Evolutionary conservation across 2,888 invertebrate species (phyloP), one percentile per base, ranked within the genome.

Genomic region (Crioceris asparagi): DNA sequence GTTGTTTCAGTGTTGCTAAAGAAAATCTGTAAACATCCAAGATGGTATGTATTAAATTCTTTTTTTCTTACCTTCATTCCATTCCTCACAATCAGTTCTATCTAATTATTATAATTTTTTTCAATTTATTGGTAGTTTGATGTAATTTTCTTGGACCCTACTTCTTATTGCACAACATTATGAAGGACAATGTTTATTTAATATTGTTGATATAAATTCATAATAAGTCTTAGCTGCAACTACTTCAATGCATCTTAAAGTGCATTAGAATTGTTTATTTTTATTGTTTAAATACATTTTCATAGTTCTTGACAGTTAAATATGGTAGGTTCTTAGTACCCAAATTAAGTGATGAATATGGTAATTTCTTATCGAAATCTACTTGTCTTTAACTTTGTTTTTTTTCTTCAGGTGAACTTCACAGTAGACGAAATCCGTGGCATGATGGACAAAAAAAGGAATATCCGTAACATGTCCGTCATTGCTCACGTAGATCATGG

Each of bases 401-500:
- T 35, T 23, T 39, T 40, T 31, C 51, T 66, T 27, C 57, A 97
- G 98, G 98, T 99, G 82, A 98, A 99, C 83, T 99, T 99, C 72
- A 98, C 97, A 53, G 91, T 99, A 73, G 97, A 97, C 77, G 94
- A 98, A 77, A 97, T 98, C 77, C 90, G 98, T 73, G 74, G 63
- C 67, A 91, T 99, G 84, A 99, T 99, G 98, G 97, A 99, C 88
- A 91, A 91, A 71, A 97, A 97, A 78, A 78, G 77, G 75, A 99
- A 99, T 68, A 98, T 99, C 75, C 84, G 98, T 67, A 99, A 99
- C 75, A 99, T 99, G 97, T 98, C 97, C 65, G 98, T 99, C 71
- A 99, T 99, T 67, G 98, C 98, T 59, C 98, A 99, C 72, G 98
- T 99, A 53, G 98, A 99, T 75, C 98, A 99, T 69, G 98, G 98